Conservation (phyloP, 2,797 vertebrate species). For the Adrianichthys oophorus region DNA sequence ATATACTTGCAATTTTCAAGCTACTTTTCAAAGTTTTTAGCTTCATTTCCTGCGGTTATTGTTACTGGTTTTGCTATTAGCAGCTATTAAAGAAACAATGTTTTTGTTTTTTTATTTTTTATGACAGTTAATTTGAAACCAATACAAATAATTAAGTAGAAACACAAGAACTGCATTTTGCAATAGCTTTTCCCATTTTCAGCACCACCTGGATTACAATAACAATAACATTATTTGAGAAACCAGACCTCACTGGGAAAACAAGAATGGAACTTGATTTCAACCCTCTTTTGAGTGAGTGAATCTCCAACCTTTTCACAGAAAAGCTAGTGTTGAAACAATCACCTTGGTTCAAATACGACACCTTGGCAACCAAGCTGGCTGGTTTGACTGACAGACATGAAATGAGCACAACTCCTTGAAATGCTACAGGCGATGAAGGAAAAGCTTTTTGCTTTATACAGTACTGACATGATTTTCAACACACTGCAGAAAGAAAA, state of each 20-base stretch:
- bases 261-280: background rate
- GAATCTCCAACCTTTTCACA: background rate
- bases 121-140: no score
- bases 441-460: no score
- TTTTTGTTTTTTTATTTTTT: no score
- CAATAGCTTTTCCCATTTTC: no score
- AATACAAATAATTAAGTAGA: background rate
- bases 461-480: background rate
- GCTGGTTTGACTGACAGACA: background rate
- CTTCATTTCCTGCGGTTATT: no score
- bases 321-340: background rate
- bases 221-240: no score
- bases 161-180: background rate
- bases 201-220: no score
- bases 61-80: no score
- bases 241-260: background rate
- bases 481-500: background rate
- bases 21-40: no score
- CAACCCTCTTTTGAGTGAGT: background rate
- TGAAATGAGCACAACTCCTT: background rate
- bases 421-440: background rate
- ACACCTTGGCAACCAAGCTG: background rate
- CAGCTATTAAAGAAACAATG: no score
- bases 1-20: no score
- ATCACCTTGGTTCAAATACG: background rate